Evolutionary conservation across 2,888 invertebrate genomes (phyloP), one percentile per base, ranked within the genome.

Genomic region (Tetragnatha montana): DNA sequence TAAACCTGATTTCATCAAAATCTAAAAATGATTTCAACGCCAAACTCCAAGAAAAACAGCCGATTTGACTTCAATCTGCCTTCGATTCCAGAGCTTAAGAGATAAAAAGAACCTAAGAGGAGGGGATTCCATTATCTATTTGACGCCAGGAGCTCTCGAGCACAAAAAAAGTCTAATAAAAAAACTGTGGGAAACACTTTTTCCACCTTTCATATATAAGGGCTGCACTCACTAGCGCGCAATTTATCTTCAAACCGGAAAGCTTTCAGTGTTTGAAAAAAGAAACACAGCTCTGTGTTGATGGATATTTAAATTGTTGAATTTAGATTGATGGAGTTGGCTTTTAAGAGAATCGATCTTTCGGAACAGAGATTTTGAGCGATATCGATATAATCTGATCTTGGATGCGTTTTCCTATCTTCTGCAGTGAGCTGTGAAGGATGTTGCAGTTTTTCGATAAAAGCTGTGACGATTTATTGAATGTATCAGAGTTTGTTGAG

Each of bases 291-390:
- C 79, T 85, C 51, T 51, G 82, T 78, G 78, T 78, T 85, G 85
- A 85, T 85, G 78, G 85, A 71, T 85, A 71, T 85, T 85, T 85
- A 85, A 85, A 85, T 79, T 49, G 85, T 22, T 79, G 78, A 85
- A 85, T 79, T 85, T 85, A 79, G 78, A 85, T 85, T 78, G 85
- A 85, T 85, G 85, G 70, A 85, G 69, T 70, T 12, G 19, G 49
- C 76, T 76, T 17, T 76, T 50, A 60, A 60, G 17, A 60, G 51
- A 51, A 19, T 14, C 50, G 47, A 35, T 76, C 14, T 76, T 76
- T 8, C 10, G 14, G 71, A 50, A 74, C 8, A 22, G 51, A 51
- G 73, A 60, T 60, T 78, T n/a, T 78, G 71, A 81, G 49, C 47
- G 81, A 17, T 73, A 82, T 82, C 73, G 74, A 22, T 82, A 74